phyloP scores from a whole-genome alignment of 2,113 vertebrate species.

The Sphaerodactylus townsendi region DNA sequence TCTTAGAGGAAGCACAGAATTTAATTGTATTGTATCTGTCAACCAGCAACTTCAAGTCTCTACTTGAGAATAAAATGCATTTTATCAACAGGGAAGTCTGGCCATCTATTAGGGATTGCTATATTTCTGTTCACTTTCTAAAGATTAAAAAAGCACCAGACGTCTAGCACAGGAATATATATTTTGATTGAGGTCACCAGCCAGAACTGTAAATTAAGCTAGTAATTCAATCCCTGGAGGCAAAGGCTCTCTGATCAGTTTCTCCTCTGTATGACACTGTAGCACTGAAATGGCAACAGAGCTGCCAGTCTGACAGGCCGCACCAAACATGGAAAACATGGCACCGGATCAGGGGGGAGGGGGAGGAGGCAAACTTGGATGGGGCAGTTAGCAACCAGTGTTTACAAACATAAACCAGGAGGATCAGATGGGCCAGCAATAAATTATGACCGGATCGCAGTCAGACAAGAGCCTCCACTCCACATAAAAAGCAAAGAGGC shows the following conservation, averaged over 20 bases:
- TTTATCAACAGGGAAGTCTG: neutral
- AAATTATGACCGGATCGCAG: constrained; percentile 61
- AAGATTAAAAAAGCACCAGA: neutral
- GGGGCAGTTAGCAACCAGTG: constrained; percentile 76
- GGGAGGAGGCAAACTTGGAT: constrained; percentile 62
- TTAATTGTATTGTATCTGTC: neutral
- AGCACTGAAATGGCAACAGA: constrained; percentile 49
- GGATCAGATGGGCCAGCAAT: constrained; percentile 66
- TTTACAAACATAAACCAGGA: constrained; percentile 83
- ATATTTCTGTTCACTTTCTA: neutral
- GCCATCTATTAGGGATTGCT: neutral
- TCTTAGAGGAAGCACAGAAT: neutral
- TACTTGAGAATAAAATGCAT: neutral
- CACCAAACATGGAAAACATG: constrained; percentile 84
- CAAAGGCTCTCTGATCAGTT: constrained; percentile 40
- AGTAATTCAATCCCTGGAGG: constrained; percentile 60
- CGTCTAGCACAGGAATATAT: neutral
- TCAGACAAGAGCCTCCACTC: constrained; percentile 34
- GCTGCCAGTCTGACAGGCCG: constrained; percentile 57
- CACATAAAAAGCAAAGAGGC: constrained; percentile 46
- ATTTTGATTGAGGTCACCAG: neutral
- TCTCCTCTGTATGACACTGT: constrained; percentile 57
- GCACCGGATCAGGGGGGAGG: constrained; percentile 54
- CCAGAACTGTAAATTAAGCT: constrained; percentile 37
- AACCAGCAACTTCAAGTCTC: neutral